Base-by-base conservation (phyloP, 1,140 invertebrate genomes). In the Acromyrmex echinatior region DNA sequence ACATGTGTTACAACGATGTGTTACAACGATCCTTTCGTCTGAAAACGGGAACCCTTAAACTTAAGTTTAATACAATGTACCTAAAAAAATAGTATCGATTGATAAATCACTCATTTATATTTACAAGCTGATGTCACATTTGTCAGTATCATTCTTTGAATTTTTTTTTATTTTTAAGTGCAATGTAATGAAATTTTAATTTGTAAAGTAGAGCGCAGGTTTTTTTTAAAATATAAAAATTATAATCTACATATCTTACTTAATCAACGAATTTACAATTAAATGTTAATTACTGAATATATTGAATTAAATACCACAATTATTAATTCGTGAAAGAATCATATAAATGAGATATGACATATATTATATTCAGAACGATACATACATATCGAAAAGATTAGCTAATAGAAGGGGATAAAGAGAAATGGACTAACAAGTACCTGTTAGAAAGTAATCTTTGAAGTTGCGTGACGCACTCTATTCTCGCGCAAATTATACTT, bases 401-500 rank as follows among this genome's bases (percentile, higher is more conserved):
- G 0, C 16, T n/a, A 9, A n/a, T n/a, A 58, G 56, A 74, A 56
- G 5, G 49, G 1, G 2, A 31, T 56, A 16, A 56, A 35, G 0
- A 76, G 0, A 49, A 70, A 76, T 56, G 49, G 16, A 76, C 45
- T 56, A 76, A 10, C 16, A 60, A 28, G 35, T 78, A 53, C 16
- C 63, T 68, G 10, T 89, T 87, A 85, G 62, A 89, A 92, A 92
- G 85, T 92, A 92, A 92, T 93, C 88, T 91, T 85, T 76, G 77
- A 85, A 92, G 86, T 91, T 88, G 91, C 88, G 87, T 91, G 92
- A 93, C 89, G 87, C 53, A 88, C 79, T 89, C 80, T 70, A 86
- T 86, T 90, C 78, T 81, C 86, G 92, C 87, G 90, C 92, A 92
- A 94, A 92, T 93, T 93, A 93, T 88, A 85, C 77, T 66, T 82